These are phyloP conservation scores for Tenualosa thibaudeaui DNA, from an alignment of 2,797 vertebrate species.

Conservation along the genomic window DNA sequence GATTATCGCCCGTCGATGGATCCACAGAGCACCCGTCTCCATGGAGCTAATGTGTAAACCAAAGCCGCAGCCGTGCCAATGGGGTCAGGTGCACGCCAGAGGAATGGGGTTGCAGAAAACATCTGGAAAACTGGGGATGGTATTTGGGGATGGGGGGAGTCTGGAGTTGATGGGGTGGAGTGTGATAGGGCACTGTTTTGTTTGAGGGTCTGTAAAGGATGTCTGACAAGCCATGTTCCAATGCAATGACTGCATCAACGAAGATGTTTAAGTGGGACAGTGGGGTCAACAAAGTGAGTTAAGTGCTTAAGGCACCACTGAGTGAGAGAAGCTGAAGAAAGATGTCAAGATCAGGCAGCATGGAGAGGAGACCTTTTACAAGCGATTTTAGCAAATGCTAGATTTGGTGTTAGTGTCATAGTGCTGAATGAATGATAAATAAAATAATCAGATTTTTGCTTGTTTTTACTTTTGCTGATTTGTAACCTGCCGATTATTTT, in stretches of 20 bases:
- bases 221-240: not conserved
- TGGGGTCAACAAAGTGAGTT: not conserved
- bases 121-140: conserved; percentile 44
- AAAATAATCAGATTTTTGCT: not conserved
- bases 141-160: not conserved
- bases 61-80: conserved; percentile 24
- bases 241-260: not conserved
- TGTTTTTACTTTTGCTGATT: too few species aligned
- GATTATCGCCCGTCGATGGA: conserved; percentile 37
- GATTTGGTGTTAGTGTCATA: not conserved
- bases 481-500: not conserved
- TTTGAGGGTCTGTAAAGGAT: conserved; percentile 7
- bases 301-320: not conserved
- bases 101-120: conserved; percentile 20
- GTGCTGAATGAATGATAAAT: not conserved
- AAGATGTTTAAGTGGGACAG: not conserved
- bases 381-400: not conserved
- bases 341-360: not conserved
- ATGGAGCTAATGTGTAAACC: conserved; percentile 48
- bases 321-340: not conserved
- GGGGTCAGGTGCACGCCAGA: conserved; percentile 25
- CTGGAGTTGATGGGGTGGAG: not conserved
- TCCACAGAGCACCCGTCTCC: conserved; percentile 30
- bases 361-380: not conserved
- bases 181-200: not conserved